These are phyloP conservation scores for Pongo pygmaeus DNA, from an alignment of 2,113 vertebrate genomes.

Conservation along the genomic window DNA sequence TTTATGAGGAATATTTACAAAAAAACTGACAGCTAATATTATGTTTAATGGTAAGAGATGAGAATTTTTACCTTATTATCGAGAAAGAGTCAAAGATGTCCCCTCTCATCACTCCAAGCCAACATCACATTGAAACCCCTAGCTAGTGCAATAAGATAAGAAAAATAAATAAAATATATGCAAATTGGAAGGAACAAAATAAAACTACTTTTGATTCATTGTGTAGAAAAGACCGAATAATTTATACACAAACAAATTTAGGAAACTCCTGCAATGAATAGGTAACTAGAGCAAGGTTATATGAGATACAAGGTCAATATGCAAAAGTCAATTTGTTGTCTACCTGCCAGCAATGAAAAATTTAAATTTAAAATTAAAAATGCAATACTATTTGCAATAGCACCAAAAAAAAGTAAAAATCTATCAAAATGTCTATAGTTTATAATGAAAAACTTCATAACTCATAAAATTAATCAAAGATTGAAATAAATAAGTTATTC, in stretches of 20 bases:
- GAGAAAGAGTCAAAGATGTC: background rate
- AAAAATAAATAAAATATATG: background rate
- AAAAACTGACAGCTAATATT: background rate
- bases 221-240: background rate
- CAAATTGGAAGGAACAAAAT: background rate
- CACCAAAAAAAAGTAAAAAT: background rate
- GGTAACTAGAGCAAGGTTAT: background rate
- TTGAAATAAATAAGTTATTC: background rate
- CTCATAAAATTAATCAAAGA: background rate
- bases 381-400: background rate
- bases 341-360: background rate
- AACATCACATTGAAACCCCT: background rate
- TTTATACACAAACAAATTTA: background rate
- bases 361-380: background rate
- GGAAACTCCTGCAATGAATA: background rate
- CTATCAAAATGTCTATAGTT: background rate
- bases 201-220: background rate
- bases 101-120: background rate
- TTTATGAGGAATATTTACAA: background rate
- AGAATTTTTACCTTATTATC: background rate
- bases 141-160: background rate
- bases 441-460: background rate
- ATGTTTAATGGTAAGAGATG: background rate
- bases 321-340: background rate
- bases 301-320: background rate